Base-by-base conservation (phyloP, 2,888 invertebrate species). In the Charanyca ferruginea region DNA sequence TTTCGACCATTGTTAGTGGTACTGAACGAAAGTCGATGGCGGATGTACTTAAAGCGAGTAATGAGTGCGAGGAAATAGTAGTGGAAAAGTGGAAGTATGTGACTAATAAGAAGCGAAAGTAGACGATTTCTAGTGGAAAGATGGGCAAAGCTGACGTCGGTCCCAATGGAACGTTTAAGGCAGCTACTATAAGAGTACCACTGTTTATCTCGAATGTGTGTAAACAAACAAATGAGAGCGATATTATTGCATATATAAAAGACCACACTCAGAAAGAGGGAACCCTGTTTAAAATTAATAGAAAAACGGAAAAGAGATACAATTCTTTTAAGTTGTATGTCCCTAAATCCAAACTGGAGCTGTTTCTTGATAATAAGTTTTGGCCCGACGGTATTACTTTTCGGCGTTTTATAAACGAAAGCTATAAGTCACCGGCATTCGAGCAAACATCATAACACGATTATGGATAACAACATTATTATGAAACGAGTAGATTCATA, bases 261-360 rank as follows among this genome's bases (percentile, higher is more conserved):
- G 35, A 51, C 18, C 35, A 20, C 35, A 51, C 35, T 20, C 51
- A 35, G 13, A 35, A 51, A 35, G 35, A 35, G 35, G 51, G 32
- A 9, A 35, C 32, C 2, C 51, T 51, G 13, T 51, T 13, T 6
- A 51, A 51, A 35, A 51, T 51, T 35, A 51, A 51, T 20, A 51
- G 51, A n/a, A 51, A 51, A 51, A 13, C 25, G 3, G 48, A 49
- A 49, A 49, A 49, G 8, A 2, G n/a, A 16, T 49, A 49, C 48
- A 49, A 49, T 49, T 49, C 48, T n/a, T 49, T 7, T 28, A 49
- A 49, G 48, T 28, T 49, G 25, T 49, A 49, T 49, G 48, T 49
- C n/a, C 28, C 48, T 8, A 49, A 49, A 25, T 28, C 48, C 28
- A 49, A 49, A 49, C n/a, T n/a, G n/a, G n/a, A n/a, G n/a, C n/a